These are phyloP conservation scores for Microplitis mediator DNA, from an alignment of 1,140 invertebrate genomes.

Conservation along the genomic window DNA sequence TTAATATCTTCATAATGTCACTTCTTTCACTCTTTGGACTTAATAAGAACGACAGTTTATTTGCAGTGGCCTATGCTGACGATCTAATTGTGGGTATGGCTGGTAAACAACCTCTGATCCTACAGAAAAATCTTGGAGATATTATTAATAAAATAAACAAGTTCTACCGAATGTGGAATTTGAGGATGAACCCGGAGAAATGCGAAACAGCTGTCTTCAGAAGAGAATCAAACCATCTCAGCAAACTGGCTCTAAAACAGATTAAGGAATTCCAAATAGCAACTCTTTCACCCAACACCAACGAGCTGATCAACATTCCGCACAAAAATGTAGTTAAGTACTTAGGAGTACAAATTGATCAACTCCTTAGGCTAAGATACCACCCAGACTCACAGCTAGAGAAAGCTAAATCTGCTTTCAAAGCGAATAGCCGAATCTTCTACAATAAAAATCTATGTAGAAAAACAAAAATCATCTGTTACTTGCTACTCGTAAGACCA, in stretches of 20 bases:
- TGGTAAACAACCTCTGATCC: too few species aligned
- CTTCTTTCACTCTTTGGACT: neutral
- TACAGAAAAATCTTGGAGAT: constrained; percentile 1
- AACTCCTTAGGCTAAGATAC: neutral
- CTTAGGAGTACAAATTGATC: constrained; percentile 9
- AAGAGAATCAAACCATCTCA: neutral
- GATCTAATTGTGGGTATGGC: too few species aligned
- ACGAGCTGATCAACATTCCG: neutral
- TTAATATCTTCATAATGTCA: constrained; percentile 31
- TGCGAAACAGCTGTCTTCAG: constrained; percentile 29
- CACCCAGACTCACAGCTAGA: neutral
- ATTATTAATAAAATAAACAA: constrained; percentile 22
- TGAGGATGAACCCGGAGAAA: constrained; percentile 25
- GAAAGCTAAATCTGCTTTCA: constrained; percentile 6
- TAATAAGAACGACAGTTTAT: too few species aligned
- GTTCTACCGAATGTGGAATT: constrained; percentile 21
- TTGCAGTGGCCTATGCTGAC: too few species aligned
- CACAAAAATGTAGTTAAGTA: constrained; percentile 7
- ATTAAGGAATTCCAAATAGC: constrained; percentile 11
- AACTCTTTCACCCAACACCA: neutral
- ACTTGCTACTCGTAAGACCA: constrained; percentile 30
- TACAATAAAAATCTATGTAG: constrained; percentile 18
- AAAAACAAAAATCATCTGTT: constrained; percentile 29
- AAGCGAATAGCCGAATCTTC: constrained; percentile 10
- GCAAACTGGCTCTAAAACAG: neutral